phyloP scores from a whole-genome alignment of 2,888 invertebrate species.

The Liopterus haemorrhoidalis region DNA sequence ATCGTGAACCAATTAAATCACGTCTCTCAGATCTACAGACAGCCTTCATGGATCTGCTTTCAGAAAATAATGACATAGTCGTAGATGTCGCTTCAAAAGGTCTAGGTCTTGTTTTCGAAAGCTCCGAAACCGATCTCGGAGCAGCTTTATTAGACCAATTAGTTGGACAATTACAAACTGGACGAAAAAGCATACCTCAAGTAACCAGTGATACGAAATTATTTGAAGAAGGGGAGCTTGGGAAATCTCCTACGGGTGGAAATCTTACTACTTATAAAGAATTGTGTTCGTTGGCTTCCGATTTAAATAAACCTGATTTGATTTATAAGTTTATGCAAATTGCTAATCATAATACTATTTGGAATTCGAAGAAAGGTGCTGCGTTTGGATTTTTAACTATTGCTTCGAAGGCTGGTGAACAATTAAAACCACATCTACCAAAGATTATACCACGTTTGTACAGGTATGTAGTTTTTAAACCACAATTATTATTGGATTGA shows the following conservation, averaged over 20 bases:
- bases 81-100: slow-evolving; percentile 93
- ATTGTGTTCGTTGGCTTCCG: slow-evolving; percentile 86
- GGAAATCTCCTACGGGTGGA: slow-evolving; percentile 79
- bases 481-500: too few relatives aligned
- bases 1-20: slow-evolving; percentile 60
- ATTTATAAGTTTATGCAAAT: slow-evolving; percentile 94
- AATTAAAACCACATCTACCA: slow-evolving; percentile 73
- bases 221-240: slow-evolving; percentile 82
- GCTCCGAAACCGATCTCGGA: slow-evolving; percentile 65
- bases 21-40: slow-evolving; percentile 67
- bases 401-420: slow-evolving; percentile 75
- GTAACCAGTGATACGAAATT: slow-evolving; percentile 78
- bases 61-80: slow-evolving; percentile 86
- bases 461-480: too few relatives aligned
- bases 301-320: slow-evolving; percentile 90
- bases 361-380: slow-evolving; percentile 93
- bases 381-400: slow-evolving; percentile 89
- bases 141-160: slow-evolving; percentile 69
- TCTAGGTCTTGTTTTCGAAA: slow-evolving; percentile 79
- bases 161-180: slow-evolving; percentile 76
- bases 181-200: slow-evolving; percentile 65
- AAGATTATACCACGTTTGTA: slow-evolving; percentile 83
- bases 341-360: slow-evolving; percentile 89
- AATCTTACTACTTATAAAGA: slow-evolving; percentile 91
- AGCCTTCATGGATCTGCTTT: slow-evolving; percentile 79